Conservation (phyloP, 2,797 vertebrate genomes). For the Malacoctenus gilli region DNA sequence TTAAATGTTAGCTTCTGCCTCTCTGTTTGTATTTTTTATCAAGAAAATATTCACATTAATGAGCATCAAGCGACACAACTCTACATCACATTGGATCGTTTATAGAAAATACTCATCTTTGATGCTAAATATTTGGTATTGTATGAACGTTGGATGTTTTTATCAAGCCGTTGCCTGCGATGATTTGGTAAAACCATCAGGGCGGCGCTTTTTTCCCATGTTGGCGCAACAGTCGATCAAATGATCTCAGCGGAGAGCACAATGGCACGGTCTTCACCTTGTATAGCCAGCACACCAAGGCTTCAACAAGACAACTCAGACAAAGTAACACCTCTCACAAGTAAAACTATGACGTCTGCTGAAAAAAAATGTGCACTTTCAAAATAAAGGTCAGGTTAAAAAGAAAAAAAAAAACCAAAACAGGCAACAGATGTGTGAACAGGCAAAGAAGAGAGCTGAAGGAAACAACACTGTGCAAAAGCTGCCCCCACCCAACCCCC, state of each 20-base stretch:
- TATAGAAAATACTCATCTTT: slow-evolving; percentile 32
- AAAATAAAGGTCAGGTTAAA: slow-evolving; percentile 40
- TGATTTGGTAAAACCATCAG: slow-evolving; percentile 34
- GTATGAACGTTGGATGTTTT: slow-evolving; percentile 19
- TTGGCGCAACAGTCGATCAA: slow-evolving; percentile 22
- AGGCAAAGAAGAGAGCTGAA: slow-evolving; percentile 51
- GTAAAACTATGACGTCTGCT: slow-evolving; percentile 27
- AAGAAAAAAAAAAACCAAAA: slow-evolving; percentile 30
- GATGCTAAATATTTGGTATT: slow-evolving; percentile 48
- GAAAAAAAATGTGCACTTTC: slow-evolving; percentile 39
- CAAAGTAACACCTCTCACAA: slow-evolving; percentile 34
- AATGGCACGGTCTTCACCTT: slow-evolving; percentile 52
- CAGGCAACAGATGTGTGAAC: slow-evolving; percentile 56
- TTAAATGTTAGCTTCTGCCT: slow-evolving; percentile 6
- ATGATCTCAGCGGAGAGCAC: slow-evolving; percentile 32
- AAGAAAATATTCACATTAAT: slow-evolving; percentile 38
- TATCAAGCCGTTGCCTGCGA: slow-evolving; percentile 17
- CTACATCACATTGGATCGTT: slow-evolving; percentile 22
- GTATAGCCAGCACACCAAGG: slow-evolving; percentile 42
- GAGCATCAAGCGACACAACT: slow-evolving; percentile 18
- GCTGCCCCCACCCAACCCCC: slow-evolving; percentile 57
- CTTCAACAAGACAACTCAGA: slow-evolving; percentile 40
- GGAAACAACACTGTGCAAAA: slow-evolving; percentile 65
- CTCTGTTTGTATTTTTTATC: slow-evolving; percentile 36
- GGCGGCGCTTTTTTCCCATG: slow-evolving; percentile 1